A percentile compares a stretch with the other conserved stretches of the same genome.
These are phyloP conservation scores for Anagrus nilaparvatae DNA, from an alignment of 1,140 invertebrate species.

Conservation along the genomic window DNA sequence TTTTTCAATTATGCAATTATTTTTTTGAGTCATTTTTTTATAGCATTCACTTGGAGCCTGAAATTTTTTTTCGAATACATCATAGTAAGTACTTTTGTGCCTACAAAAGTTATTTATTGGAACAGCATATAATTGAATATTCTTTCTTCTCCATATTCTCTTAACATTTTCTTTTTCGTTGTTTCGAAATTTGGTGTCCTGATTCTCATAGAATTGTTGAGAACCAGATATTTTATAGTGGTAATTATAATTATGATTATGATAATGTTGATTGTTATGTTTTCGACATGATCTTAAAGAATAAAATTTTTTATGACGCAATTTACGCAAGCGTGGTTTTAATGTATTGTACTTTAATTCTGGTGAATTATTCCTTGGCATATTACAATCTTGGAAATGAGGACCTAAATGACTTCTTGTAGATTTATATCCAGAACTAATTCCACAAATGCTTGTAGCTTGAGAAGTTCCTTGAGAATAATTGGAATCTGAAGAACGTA, in stretches of 20 bases:
- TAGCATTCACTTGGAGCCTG: no score
- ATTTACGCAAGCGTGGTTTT: constrained; percentile 32
- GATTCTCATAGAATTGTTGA: no score
- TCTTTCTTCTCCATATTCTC: no score
- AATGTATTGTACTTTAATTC: constrained; percentile 35
- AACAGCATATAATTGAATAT: constrained; percentile 38
- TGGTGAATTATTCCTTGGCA: constrained; percentile 36
- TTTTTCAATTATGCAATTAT: constrained; percentile 21
- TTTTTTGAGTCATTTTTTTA: constrained; percentile 22
- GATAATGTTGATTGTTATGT: constrained; percentile 17
- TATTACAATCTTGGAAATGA: constrained; percentile 33
- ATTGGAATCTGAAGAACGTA: constrained; percentile 31
- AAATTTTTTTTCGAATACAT: no score
- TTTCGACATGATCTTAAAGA: constrained; percentile 34
- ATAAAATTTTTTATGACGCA: constrained; percentile 31
- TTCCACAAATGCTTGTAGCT: constrained; percentile 39
- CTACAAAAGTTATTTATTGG: constrained; percentile 34
- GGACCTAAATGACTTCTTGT: constrained; percentile 46
- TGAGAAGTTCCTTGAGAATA: constrained; percentile 33
- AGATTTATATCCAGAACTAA: constrained; percentile 50
- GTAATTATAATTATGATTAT: constrained; percentile 23
- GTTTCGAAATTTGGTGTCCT: no score
- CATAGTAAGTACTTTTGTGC: constrained; percentile 29
- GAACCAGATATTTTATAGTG: no score
- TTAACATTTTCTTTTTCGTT: no score